phyloP scores from a whole-genome alignment of 2,888 invertebrate genomes.

The Phalera bucephala region DNA sequence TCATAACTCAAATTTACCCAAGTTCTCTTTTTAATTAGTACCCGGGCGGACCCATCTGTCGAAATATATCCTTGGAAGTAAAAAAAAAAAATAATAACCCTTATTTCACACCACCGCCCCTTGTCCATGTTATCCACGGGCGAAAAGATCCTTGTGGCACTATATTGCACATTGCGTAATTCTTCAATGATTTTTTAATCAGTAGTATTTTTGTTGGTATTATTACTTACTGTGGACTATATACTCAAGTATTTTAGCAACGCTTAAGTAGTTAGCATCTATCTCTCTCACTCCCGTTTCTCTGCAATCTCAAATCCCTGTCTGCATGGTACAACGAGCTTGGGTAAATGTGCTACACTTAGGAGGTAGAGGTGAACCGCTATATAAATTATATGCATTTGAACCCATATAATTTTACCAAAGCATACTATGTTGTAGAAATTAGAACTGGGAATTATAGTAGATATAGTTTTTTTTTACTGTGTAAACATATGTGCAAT shows the following conservation, averaged over 20 bases:
- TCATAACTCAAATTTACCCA: no score
- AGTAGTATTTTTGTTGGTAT: constrained; percentile 9
- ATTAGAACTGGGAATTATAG: constrained; percentile 11
- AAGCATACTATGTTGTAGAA: constrained; percentile 9
- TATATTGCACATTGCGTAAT: no score
- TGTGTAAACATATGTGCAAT: constrained; percentile 16
- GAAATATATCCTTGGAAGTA: no score
- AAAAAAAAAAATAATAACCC: no score
- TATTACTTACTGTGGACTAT: constrained; percentile 4
- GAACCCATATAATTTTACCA: background rate
- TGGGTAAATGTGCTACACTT: constrained; percentile 56
- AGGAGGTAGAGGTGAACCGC: constrained; percentile 28
- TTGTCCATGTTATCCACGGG: no score
- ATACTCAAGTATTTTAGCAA: constrained; percentile 6
- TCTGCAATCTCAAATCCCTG: constrained; percentile 35
- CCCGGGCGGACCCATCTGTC: no score
- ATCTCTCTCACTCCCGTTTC: constrained; percentile 38
- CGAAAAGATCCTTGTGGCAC: no score
- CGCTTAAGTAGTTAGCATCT: constrained; percentile 45
- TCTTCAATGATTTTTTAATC: constrained; percentile 3
- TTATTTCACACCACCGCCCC: no score
- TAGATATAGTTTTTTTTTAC: constrained; percentile 4
- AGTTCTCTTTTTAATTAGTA: no score
- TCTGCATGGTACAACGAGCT: constrained; percentile 60
- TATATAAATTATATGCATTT: constrained; percentile 15